Evolutionary conservation across 1,140 invertebrate genomes (phyloP).

Genomic region (Caerostris extrusa): DNA sequence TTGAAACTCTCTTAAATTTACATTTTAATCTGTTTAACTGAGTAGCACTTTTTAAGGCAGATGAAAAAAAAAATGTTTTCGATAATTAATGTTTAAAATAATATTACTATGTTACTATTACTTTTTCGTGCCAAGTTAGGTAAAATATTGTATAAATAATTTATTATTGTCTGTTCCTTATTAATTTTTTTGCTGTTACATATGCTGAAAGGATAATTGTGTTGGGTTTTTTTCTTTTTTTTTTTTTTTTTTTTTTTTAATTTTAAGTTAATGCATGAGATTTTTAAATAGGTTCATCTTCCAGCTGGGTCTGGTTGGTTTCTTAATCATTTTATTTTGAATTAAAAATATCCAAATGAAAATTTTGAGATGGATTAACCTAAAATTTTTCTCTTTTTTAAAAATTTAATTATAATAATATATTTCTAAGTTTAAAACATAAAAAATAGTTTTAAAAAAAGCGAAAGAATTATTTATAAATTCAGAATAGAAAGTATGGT

Average conservation of each 20-base stretch:
- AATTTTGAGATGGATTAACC: too few relatives aligned
- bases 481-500: background rate
- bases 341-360: too few relatives aligned
- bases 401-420: too few relatives aligned
- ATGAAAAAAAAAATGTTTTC: background rate
- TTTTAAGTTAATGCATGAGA: too few relatives aligned
- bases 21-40: background rate
- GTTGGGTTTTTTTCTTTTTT: background rate
- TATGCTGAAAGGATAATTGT: background rate
- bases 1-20: background rate
- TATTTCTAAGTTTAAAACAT: too few relatives aligned
- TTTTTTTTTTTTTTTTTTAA: too few relatives aligned
- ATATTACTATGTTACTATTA: background rate
- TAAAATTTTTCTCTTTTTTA: too few relatives aligned
- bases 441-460: too few relatives aligned
- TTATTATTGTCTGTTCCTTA: background rate
- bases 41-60: background rate
- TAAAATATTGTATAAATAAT: conserved; percentile 26
- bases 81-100: background rate
- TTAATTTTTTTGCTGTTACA: background rate
- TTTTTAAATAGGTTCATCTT: too few relatives aligned
- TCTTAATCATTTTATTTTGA: too few relatives aligned
- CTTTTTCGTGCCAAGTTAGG: conserved; percentile 35
- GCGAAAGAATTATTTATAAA: background rate
- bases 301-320: too few relatives aligned